Base-by-base conservation (phyloP, 2,888 invertebrate species). In the Macaria liturata region DNA sequence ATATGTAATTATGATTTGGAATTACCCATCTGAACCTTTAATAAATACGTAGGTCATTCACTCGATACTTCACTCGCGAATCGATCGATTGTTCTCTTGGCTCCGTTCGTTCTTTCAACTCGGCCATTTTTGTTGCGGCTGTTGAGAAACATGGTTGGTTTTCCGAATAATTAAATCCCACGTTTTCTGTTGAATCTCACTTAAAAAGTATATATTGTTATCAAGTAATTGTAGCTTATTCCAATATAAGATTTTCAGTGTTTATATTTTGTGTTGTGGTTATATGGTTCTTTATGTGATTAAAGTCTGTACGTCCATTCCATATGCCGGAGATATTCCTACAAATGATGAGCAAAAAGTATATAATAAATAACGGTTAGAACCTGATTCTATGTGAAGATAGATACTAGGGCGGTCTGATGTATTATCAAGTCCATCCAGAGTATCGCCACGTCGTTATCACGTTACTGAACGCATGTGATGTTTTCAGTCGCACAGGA, bases 401-500 rank as follows among this genome's bases (percentile, higher is more conserved):
- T 94, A 88, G 89, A 65, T 75, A 93, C 95, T 95, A 95, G 95
- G 95, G 95, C 95, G 95, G 95, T 94, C 95, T 95, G 95, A 95
- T 85, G 71, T 56, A 42, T 46, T 39, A 5, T 39, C 32, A n/a
- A 6, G 6, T 6, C 4, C 20, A 20, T 20, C 4, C 7, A 31
- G 3, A 39, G 37, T 6, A 9, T 8, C 8, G n/a, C 9, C 7
- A 9, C 3, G n/a, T 42, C 3, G 20, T 32, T 32, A 30, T 1
- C 31, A 3, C 43, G 51, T 37, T 34, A 20, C 6, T 51, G 31
- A 48, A 9, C 42, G 32, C 54, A 32, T 49, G 8, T 45, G 44
- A 46, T 47, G 32, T 48, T 92, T 95, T 67, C 89, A 99, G 99
- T 99, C 99, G 93, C 99, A 99, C 93, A 96, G 99, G 86, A 99